Conservation (phyloP, 2,888 invertebrate species). For the Bombylius discolor region DNA sequence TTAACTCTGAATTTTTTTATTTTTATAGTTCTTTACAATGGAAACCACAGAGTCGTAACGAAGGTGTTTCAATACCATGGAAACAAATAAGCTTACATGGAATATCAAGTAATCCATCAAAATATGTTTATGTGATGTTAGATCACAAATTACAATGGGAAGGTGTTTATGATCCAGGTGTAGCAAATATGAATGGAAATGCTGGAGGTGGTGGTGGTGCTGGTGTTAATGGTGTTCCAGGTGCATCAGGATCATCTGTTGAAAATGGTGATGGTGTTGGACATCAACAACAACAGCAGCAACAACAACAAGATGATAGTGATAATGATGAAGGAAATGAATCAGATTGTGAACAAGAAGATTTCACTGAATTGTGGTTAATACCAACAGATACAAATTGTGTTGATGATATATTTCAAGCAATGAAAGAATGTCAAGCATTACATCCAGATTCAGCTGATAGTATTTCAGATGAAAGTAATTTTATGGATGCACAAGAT, state of each 20-base stretch:
- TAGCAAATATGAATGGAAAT: constrained; percentile 1
- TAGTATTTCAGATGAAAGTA: constrained; percentile 32
- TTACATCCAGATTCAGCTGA: constrained; percentile 68
- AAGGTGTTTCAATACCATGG: constrained; percentile 33
- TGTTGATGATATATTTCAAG: constrained; percentile 56
- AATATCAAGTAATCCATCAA: constrained; percentile 27
- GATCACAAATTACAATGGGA: constrained; percentile 31
- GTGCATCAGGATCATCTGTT: constrained; percentile 7
- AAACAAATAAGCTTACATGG: constrained; percentile 33
- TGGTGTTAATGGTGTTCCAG: constrained; percentile 18
- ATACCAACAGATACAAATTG: constrained; percentile 50
- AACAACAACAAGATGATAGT: constrained; percentile 22
- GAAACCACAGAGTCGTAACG: constrained; percentile 26
- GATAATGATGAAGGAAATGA: constrained; percentile 25
- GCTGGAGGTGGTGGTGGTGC: constrained; percentile 18
- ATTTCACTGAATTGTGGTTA: constrained; percentile 56
- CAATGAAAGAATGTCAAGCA: constrained; percentile 63
- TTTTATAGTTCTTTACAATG: constrained; percentile 28
- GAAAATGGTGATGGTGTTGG: constrained; percentile 19
- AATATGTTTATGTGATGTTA: constrained; percentile 33
- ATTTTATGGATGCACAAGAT: constrained; percentile 28
- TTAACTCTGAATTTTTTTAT: background rate
- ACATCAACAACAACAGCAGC: background rate
- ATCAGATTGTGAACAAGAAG: constrained; percentile 35
- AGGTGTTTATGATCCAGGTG: constrained; percentile 23